A percentile compares a stretch with the other conserved stretches of the same genome.
phyloP scores from a whole-genome alignment of 2,888 invertebrate species.

The Lobophora halterata region DNA sequence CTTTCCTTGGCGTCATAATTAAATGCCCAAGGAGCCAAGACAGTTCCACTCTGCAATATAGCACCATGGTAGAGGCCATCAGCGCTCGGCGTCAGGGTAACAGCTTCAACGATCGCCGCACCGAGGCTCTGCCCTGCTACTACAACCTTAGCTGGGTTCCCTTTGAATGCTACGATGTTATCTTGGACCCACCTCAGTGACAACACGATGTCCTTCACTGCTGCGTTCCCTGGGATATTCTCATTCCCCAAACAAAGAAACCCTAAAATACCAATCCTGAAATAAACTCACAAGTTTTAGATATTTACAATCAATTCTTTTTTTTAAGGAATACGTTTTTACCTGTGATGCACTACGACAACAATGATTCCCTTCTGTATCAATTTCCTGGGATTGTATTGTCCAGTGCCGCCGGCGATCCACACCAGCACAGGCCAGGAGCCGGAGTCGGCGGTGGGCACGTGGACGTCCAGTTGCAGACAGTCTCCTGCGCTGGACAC shows the following conservation, averaged over 20 bases:
- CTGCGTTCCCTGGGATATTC: slow-evolving; percentile 64
- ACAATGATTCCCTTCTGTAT: slow-evolving; percentile 57
- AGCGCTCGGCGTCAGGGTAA: slow-evolving; percentile 52
- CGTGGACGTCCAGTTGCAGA: slow-evolving; percentile 83
- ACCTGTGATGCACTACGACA: slow-evolving; percentile 64
- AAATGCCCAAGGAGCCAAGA: slow-evolving; percentile 64
- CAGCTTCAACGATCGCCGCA: slow-evolving; percentile 63
- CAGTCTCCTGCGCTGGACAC: slow-evolving; percentile 78
- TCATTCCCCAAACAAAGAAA: slow-evolving; percentile 60
- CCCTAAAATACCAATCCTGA: slow-evolving; percentile 59
- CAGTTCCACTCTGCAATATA: slow-evolving; percentile 66
- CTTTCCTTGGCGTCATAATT: slow-evolving; percentile 61
- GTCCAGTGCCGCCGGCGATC: slow-evolving; percentile 53
- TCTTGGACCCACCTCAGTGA: slow-evolving; percentile 69
- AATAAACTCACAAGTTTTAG: slow-evolving; percentile 17
- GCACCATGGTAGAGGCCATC: slow-evolving; percentile 59
- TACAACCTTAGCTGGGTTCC: slow-evolving; percentile 59
- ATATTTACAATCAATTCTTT: background rate
- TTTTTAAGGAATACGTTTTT: slow-evolving; percentile 7
- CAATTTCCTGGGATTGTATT: slow-evolving; percentile 51
- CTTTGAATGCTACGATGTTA: slow-evolving; percentile 67
- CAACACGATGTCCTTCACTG: slow-evolving; percentile 59
- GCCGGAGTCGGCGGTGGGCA: slow-evolving; percentile 56
- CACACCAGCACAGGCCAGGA: slow-evolving; percentile 62
- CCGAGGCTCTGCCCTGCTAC: slow-evolving; percentile 65